Percentiles rank a stretch among this genome's conserved stretches.
phyloP scores from a whole-genome alignment of 2,888 invertebrate species.

The Nomada fucata region DNA sequence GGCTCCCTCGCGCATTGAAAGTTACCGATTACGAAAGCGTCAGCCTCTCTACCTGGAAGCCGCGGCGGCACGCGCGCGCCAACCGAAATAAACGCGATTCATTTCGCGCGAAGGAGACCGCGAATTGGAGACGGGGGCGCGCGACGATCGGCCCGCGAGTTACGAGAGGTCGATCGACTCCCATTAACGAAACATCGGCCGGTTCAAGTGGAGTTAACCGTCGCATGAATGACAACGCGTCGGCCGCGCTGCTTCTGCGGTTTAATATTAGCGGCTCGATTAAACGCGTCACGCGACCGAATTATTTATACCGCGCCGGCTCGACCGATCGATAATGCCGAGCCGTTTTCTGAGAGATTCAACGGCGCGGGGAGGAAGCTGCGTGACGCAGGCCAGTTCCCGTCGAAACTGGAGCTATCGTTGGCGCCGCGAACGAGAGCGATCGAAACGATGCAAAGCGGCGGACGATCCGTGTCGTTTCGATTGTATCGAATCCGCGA shows the following conservation, averaged over 20 bases:
- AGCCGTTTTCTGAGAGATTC: conserved; percentile 19
- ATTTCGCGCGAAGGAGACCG: background rate
- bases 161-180: conserved; percentile 48
- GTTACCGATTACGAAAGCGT: background rate
- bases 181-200: conserved; percentile 42
- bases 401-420: background rate
- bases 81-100: background rate
- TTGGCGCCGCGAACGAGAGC: background rate
- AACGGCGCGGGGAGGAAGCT: background rate
- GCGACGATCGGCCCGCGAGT: background rate
- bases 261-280: conserved; percentile 57
- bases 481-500: background rate
- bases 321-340: conserved; percentile 18
- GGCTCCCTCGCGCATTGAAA: background rate
- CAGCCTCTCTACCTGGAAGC: background rate
- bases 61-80: too few species aligned
- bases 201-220: conserved; percentile 59
- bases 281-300: conserved; percentile 53
- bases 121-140: background rate
- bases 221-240: conserved; percentile 45
- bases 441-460: background rate
- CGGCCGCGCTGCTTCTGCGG: conserved; percentile 30
- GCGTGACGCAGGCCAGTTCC: conserved; percentile 3
- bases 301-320: conserved; percentile 60
- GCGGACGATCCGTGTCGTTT: conserved; percentile 2